These are phyloP conservation scores for Athalia rosae DNA, from an alignment of 2,888 invertebrate genomes.

Conservation along the genomic window DNA sequence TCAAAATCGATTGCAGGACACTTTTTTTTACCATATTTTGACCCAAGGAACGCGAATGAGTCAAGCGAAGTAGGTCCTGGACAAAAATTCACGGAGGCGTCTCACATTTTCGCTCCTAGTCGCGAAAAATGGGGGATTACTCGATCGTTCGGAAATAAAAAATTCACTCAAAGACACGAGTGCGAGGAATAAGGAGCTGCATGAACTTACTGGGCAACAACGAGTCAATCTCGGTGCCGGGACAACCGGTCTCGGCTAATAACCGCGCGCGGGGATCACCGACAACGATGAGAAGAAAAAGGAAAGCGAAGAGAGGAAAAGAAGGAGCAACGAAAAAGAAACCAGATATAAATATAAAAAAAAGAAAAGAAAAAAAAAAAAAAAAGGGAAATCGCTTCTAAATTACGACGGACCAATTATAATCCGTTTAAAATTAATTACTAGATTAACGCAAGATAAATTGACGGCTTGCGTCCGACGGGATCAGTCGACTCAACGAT, in stretches of 20 bases:
- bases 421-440: constrained; percentile 72
- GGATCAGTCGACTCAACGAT: constrained; percentile 1
- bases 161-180: neutral
- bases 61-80: too few species aligned
- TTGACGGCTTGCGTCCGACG: constrained; percentile 35
- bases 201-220: constrained; percentile 26
- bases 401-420: constrained; percentile 64
- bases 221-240: constrained; percentile 34
- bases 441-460: constrained; percentile 67
- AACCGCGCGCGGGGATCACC: constrained; percentile 18
- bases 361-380: neutral
- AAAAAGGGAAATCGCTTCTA: constrained; percentile 26
- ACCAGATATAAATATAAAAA: neutral
- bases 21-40: too few species aligned
- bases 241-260: constrained; percentile 43
- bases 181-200: neutral
- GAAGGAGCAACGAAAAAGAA: neutral
- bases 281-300: constrained; percentile 3
- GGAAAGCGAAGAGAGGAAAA: neutral
- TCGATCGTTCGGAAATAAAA: too few species aligned
- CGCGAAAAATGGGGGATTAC: too few species aligned
- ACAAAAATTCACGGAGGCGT: too few species aligned
- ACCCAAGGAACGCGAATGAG: too few species aligned
- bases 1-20: too few species aligned
- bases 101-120: too few species aligned